Evolutionary conservation across 2,888 invertebrate species (phyloP), one percentile per base, ranked within the genome.

Genomic region (Criorhina ranunculi): DNA sequence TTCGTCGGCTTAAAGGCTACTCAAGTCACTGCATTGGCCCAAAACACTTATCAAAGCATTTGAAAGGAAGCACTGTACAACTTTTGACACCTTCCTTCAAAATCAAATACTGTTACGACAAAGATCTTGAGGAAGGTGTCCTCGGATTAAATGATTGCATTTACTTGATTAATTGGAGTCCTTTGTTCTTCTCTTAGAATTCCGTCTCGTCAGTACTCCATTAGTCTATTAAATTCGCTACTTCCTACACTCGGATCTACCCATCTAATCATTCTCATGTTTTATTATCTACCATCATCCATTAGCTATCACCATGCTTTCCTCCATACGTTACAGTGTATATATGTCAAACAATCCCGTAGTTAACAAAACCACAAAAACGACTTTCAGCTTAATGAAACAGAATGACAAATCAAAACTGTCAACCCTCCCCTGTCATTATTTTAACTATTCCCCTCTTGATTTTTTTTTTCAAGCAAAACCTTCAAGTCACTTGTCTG

Each of bases 381-480:
- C 11, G 42, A 59, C 75, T 76, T 53, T 29, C 29, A 60, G 44
- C 33, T 33, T 51, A 67, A 67, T 67, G 44, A 59, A 77, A 66
- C 33, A 31, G 35, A 49, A 77, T 67, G 67, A 77, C 67, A 53
- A 77, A 67, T 77, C 76, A 77, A 76, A 67, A 72, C 69, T 70
- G 69, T 46, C 69, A 46, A 19, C 46, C 33, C 11, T 5, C 57
- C 15, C 33, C 46, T 9, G 31, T 33, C 35, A 44, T 49, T 53
- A 53, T 42, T 57, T 46, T 57, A 57, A 57, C 57, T 19, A 17
- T 11, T 8, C 15, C 33, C 33, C 24, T 24, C 33, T 5, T 12
- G 17, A 29, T 51, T 51, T 12, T 31, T 46, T 46, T 9, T 24
- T 11, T 3, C 11, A 19, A 49, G 17, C 11, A 19, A 19, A 75